Conservation (phyloP, 1,140 invertebrate species). For the Antheraea mylitta region DNA sequence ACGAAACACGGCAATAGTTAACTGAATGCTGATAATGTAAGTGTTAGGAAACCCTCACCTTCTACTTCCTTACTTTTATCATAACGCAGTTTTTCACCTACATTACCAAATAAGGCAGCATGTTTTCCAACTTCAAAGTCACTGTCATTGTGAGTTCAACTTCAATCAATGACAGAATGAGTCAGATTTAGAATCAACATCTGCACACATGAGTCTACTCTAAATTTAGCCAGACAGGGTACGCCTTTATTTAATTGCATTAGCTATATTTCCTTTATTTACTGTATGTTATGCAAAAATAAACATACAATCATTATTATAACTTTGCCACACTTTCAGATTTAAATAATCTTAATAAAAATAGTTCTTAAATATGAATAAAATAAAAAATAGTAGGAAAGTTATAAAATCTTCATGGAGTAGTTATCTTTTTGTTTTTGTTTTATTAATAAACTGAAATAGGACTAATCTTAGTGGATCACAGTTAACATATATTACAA, state of each 20-base stretch:
- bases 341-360: too few relatives aligned
- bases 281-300: too few relatives aligned
- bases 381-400: too few relatives aligned
- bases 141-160: slow-evolving; percentile 4
- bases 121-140: not conserved
- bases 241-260: slow-evolving; percentile 18
- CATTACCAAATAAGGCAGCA: not conserved
- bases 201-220: slow-evolving; percentile 26
- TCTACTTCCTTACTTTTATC: too few relatives aligned
- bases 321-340: too few relatives aligned
- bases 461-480: too few relatives aligned
- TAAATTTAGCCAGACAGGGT: slow-evolving; percentile 32
- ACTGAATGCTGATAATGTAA: not conserved
- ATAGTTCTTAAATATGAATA: too few relatives aligned
- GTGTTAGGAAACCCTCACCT: not conserved
- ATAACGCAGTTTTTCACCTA: not conserved
- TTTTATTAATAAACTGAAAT: too few relatives aligned
- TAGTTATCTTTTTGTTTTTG: too few relatives aligned
- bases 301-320: too few relatives aligned
- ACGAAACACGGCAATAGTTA: not conserved
- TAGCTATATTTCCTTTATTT: slow-evolving; percentile 4
- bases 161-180: slow-evolving; percentile 34
- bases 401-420: too few relatives aligned
- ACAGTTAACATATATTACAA: too few relatives aligned
- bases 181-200: slow-evolving; percentile 31